These are phyloP conservation scores for Bambusicola thoracicus DNA, from an alignment of 2,113 vertebrate genomes.

Conservation along the genomic window DNA sequence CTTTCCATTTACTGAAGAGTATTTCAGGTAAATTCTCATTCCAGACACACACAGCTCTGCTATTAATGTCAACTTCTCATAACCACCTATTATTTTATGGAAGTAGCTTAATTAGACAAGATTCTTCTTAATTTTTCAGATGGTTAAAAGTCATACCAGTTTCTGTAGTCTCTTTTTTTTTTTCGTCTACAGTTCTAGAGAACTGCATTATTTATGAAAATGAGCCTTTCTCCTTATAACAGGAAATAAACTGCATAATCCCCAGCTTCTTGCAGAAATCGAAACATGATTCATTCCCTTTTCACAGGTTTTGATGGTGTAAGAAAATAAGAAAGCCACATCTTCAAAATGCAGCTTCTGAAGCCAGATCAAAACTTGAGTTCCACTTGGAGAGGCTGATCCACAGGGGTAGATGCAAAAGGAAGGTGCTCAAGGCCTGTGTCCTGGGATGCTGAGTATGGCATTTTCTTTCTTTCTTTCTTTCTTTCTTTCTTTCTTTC, in stretches of 20 bases:
- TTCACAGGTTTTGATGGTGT: conserved; percentile 45
- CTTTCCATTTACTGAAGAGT: conserved; percentile 72
- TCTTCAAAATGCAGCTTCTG: conserved; percentile 7
- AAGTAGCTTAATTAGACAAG: conserved; percentile 44
- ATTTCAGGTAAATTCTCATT: conserved; percentile 61
- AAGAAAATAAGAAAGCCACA: conserved; percentile 11
- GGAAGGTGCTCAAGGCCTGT: not conserved
- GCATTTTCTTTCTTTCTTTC: not conserved
- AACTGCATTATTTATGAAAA: conserved; percentile 59
- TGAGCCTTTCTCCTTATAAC: conserved; percentile 47
- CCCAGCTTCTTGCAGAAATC: conserved; percentile 54
- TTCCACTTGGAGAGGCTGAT: not conserved
- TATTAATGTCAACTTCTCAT: conserved; percentile 56
- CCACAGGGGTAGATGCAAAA: not conserved
- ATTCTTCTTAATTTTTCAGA: conserved; percentile 46
- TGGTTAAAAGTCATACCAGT: conserved; percentile 45
- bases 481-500: not conserved
- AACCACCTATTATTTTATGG: conserved; percentile 66
- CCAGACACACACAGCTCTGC: conserved; percentile 51
- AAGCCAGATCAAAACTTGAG: not conserved
- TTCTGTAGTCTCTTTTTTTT: conserved; percentile 66
- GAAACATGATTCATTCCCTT: conserved; percentile 63
- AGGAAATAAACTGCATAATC: conserved; percentile 67
- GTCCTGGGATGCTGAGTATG: not conserved
- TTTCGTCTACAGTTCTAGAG: conserved; percentile 55